Evolutionary conservation across 2,113 vertebrate species (phyloP), one percentile per base, ranked within the genome.

Genomic region (Leucosticte australis): DNA sequence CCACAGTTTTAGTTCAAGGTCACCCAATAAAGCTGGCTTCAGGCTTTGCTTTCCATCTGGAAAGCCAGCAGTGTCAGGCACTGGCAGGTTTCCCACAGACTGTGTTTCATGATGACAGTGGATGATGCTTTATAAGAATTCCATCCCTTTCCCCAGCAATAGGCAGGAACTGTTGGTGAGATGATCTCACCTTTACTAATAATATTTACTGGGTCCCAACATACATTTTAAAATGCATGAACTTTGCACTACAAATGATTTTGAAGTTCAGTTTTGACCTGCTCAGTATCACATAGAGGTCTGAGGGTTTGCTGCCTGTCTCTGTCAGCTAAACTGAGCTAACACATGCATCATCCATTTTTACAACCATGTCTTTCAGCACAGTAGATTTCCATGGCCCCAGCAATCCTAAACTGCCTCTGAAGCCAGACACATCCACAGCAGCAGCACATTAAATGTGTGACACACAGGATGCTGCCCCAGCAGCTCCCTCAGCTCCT

Each of bases 1-100:
- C 31, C 56, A 80, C 57, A 70, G 55, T 75, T 96, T 78, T 56
- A 78, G 26, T 71, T 89, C 91, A 96, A 96, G 96, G 94, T 94
- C 77, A 87, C 49, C 56, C 95, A 91, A 52, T 27, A 37, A 18
- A 79, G 52, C 55, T 93, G 88, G 79, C 80, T 87, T 56, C 60
- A 67, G 67, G 52, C 49, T 74, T 65, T 93, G 39, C 52, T 71
- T 62, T 92, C 92, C 89, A 95, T 92, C 89, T 94, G 91, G 86
- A 80, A 63, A 91, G 68, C 28, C 90, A 88, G 90, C 73, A 89
- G 87, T 42, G 30, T 3, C 64, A 71, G 77, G 52, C 65, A 46
- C 64, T 71, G 91, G 62, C 94, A 94, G 60, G 26, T 55, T 52
- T 95, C 92, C 86, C 52, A 83, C 68, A 52, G 60, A n/a, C 42